These are phyloP conservation scores for Ormyrus thymus DNA, from an alignment of 2,888 invertebrate genomes.

Conservation along the genomic window DNA sequence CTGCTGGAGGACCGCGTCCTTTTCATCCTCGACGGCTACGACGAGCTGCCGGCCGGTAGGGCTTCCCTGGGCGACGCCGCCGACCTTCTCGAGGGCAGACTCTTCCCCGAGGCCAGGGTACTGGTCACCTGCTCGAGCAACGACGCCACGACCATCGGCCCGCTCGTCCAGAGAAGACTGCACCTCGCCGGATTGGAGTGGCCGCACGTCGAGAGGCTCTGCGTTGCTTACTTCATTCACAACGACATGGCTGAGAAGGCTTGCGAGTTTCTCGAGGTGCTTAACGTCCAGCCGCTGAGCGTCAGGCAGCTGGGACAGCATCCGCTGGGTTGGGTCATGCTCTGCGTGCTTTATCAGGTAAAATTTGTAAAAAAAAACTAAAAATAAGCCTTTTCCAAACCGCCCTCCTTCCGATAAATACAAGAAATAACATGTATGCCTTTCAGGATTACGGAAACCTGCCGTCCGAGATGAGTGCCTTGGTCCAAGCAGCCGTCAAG, in stretches of 20 bases:
- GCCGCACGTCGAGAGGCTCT: conserved; percentile 75
- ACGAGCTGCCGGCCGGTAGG: conserved; percentile 74
- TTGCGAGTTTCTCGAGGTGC: conserved; percentile 72
- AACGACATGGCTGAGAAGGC: conserved; percentile 72
- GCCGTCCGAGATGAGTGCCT: conserved; percentile 70
- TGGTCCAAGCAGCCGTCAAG: conserved; percentile 75
- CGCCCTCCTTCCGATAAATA: no score
- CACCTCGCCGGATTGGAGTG: conserved; percentile 76
- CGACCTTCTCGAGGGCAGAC: conserved; percentile 76
- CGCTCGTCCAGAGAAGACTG: conserved; percentile 76
- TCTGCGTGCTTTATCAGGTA: conserved; percentile 77
- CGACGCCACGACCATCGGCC: conserved; percentile 72
- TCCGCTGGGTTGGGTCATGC: conserved; percentile 77
- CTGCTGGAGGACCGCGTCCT: conserved; percentile 76
- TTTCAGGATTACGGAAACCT: conserved; percentile 65
- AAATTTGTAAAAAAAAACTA: not conserved
- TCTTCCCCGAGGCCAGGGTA: conserved; percentile 77
- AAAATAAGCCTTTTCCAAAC: not conserved
- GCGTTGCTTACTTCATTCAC: conserved; percentile 76
- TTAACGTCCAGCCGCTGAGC: conserved; percentile 72
- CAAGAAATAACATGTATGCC: not conserved
- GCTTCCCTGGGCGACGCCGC: conserved; percentile 75
- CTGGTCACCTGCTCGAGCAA: conserved; percentile 76
- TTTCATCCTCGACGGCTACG: conserved; percentile 77
- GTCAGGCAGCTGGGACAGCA: conserved; percentile 75